Base-by-base conservation (phyloP, 2,888 invertebrate species). In the Itoplectis maculator region DNA sequence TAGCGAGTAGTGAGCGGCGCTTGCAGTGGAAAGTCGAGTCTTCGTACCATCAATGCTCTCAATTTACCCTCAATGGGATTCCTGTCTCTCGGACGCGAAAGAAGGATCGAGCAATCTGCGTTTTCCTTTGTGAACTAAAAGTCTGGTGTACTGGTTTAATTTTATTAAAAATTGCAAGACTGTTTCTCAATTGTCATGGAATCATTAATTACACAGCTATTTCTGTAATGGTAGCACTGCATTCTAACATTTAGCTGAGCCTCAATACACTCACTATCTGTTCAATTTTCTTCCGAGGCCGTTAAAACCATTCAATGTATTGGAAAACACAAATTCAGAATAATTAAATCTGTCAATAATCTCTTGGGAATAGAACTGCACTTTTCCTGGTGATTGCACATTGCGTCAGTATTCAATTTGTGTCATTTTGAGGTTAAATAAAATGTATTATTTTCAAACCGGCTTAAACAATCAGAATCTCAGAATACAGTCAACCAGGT, bases 111-210 rank as follows among this genome's bases (percentile, higher is more conserved):
- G 13, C 29, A n/a, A 29, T 56, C 23, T 23, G 29, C 29, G 29
- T 29, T 35, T 13, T 59, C 13, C 37, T 6, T 5, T 13, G n/a
- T 7, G n/a, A n/a, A 42, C 8, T 8, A 13, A 42, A 13, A 42
- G 42, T 42, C 42, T 1, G 7, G 7, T 42, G 8, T 29, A 29
- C 29, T 29, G 29, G 29, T 29, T 29, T 29, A 2, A 5, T 29
- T 54, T 54, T 54, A 15, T 54, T 9, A 18, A 54, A 54, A 54
- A 54, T 54, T 54, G 54, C 23, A n/a, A 18, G 23, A 54, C 15
- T 54, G 0, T 20, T 54, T 23, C 15, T 23, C 54, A 47, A 47
- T n/a, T 47, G 2, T 47, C n/a, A 13, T 47, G 13, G 47, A 13
- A 47, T 47, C 11, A 47, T n/a, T 6, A 4, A 8, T 3, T 2